Conservation (phyloP, 37 sponge, comb jelly and placozoan species). For the Theonella swinhoei region DNA sequence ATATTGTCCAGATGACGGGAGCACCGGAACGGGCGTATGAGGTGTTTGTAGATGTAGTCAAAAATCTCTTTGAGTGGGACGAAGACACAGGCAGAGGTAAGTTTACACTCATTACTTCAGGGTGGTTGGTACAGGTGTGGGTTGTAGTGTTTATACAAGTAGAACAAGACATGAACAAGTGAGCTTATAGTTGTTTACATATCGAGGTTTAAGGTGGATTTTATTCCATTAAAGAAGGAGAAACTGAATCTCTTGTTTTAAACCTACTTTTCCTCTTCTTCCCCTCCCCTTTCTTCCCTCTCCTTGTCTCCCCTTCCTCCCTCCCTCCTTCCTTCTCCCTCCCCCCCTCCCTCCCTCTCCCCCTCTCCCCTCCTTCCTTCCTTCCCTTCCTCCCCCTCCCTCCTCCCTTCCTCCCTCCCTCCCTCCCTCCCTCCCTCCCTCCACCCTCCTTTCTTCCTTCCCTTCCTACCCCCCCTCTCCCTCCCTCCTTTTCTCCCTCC, state of each 20-base stretch:
- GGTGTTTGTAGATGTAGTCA: slow-evolving; percentile 41
- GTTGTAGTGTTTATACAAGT: too few relatives aligned
- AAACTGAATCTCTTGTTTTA: not conserved
- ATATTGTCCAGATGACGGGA: slow-evolving; percentile 47
- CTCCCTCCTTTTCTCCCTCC: not conserved
- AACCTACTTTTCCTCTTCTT: not conserved
- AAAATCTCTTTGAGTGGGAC: slow-evolving; percentile 68
- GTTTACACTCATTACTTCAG: too few relatives aligned
- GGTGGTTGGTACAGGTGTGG: too few relatives aligned
- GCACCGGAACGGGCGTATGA: slow-evolving; percentile 45
- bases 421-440: not conserved
- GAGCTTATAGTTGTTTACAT: not conserved
- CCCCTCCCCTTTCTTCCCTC: not conserved
- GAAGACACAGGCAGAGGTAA: slow-evolving; percentile 27
- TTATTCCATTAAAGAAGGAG: not conserved
- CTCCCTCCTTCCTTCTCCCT: slow-evolving; percentile 5
- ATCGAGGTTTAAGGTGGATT: not conserved
- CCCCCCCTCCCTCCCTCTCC: slow-evolving; percentile 12
- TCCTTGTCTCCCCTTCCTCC: not conserved
- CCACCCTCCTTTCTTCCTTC: not conserved
- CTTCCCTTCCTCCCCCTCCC: not conserved
- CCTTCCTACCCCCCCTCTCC: slow-evolving; percentile 1
- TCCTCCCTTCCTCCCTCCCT: not conserved
- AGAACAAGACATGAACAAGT: not conserved
- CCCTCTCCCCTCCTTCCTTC: not conserved